A percentile compares a stretch with the other conserved stretches of the same genome.
phyloP scores from a whole-genome alignment of 2,888 invertebrate genomes.

The Chesias legatella region DNA sequence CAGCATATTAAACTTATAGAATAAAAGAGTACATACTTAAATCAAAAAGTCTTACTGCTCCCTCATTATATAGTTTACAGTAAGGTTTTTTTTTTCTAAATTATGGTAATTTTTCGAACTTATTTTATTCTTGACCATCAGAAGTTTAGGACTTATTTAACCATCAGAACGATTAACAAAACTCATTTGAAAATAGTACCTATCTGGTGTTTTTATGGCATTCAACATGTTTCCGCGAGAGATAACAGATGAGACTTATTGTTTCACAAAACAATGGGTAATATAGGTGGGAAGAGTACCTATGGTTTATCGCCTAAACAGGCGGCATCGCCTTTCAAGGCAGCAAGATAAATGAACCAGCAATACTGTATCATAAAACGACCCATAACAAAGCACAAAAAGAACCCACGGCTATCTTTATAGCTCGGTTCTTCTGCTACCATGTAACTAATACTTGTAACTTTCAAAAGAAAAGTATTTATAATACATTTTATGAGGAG shows the following conservation, averaged over 20 bases:
- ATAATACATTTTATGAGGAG: no score
- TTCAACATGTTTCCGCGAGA: not conserved
- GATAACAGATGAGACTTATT: slow-evolving; percentile 24
- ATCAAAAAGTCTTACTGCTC: no score
- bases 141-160: no score
- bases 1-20: no score
- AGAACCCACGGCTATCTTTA: slow-evolving; percentile 23
- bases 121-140: no score
- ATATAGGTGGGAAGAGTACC: slow-evolving; percentile 27
- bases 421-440: slow-evolving; percentile 48
- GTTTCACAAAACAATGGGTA: slow-evolving; percentile 21
- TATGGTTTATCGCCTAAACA: slow-evolving; percentile 41
- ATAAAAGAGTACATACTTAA: no score
- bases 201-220: no score
- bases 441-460: slow-evolving; percentile 39
- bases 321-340: slow-evolving; percentile 41
- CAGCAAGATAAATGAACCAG: slow-evolving; percentile 52
- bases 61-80: no score
- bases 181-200: no score
- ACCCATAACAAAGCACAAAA: slow-evolving; percentile 50
- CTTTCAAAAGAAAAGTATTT: slow-evolving; percentile 16
- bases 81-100: no score
- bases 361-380: slow-evolving; percentile 64
- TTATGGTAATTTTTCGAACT: no score
- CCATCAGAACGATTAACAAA: no score